phyloP scores from a whole-genome alignment of 1,140 invertebrate genomes.

The Drosophila sturtevanti region DNA sequence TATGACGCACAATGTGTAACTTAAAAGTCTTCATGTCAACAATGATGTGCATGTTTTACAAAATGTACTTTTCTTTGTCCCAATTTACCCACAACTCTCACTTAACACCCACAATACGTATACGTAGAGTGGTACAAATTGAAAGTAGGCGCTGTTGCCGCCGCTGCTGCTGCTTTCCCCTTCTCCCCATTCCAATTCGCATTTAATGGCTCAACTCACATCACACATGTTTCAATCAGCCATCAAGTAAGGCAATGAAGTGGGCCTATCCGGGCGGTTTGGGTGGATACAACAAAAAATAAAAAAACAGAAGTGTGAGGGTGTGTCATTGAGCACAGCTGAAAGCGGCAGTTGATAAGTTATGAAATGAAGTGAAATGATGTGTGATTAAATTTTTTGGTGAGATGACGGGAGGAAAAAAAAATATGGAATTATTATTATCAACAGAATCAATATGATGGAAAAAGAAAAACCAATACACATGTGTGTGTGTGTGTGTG shows the following conservation, averaged over 20 bases:
- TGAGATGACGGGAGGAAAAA: constrained; percentile 41
- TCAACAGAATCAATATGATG: neutral
- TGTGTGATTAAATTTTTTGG: constrained; percentile 52
- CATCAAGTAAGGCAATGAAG: constrained; percentile 24
- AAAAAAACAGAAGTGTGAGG: neutral
- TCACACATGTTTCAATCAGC: constrained; percentile 37
- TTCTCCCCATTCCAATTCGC: constrained; percentile 27
- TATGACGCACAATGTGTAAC: constrained; percentile 55
- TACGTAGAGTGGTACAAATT: constrained; percentile 53
- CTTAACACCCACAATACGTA: constrained; percentile 38
- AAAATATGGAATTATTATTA: constrained; percentile 23
- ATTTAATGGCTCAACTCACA: constrained; percentile 54
- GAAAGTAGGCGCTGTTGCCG: constrained; percentile 44
- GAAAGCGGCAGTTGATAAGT: constrained; percentile 51
- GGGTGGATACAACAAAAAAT: too few species aligned
- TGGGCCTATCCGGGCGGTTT: constrained; percentile 2
- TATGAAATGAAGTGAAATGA: constrained; percentile 70
- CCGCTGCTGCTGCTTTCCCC: constrained; percentile 17
- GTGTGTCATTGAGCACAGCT: constrained; percentile 38
- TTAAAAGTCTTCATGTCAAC: constrained; percentile 72
- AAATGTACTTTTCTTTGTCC: constrained; percentile 65
- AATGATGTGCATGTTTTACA: constrained; percentile 79
- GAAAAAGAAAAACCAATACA: neutral
- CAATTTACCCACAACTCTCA: neutral
- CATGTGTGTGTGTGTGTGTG: too few species aligned